Evolutionary conservation across 2,888 invertebrate species (phyloP).

Genomic region (Apotomis turbidana): DNA sequence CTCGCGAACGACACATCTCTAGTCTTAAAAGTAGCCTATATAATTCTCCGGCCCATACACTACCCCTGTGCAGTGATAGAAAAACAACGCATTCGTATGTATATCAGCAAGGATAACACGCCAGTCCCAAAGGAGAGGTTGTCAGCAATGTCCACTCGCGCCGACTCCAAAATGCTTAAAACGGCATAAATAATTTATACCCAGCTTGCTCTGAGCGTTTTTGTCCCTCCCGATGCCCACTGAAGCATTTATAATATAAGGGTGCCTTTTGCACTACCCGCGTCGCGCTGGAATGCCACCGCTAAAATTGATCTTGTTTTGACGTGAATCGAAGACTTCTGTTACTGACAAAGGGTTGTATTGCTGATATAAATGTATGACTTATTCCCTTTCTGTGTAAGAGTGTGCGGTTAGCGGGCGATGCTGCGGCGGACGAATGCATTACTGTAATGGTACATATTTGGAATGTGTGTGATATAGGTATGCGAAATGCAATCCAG

Average conservation of each 20-base stretch:
- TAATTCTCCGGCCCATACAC: too few relatives aligned
- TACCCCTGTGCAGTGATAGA: too few relatives aligned
- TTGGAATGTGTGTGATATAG: slow-evolving; percentile 10
- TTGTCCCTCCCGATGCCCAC: slow-evolving; percentile 81
- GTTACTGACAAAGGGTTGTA: slow-evolving; percentile 43
- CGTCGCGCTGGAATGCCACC: slow-evolving; percentile 79
- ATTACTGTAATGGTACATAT: slow-evolving; percentile 35
- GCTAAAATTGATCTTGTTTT: slow-evolving; percentile 83
- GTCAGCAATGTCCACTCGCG: slow-evolving; percentile 56
- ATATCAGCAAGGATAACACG: background rate
- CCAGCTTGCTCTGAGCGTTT: slow-evolving; percentile 74
- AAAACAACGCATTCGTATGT: too few relatives aligned
- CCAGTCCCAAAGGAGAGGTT: slow-evolving; percentile 48
- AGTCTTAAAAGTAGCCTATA: too few relatives aligned
- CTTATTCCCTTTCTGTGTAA: background rate
- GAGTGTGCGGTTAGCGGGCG: slow-evolving; percentile 27
- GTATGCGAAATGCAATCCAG: background rate
- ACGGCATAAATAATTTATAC: slow-evolving; percentile 84
- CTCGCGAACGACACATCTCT: too few relatives aligned
- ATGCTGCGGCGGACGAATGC: slow-evolving; percentile 27
- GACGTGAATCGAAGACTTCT: slow-evolving; percentile 74
- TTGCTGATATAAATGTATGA: slow-evolving; percentile 1
- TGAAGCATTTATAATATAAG: slow-evolving; percentile 84
- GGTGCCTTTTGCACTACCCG: slow-evolving; percentile 80
- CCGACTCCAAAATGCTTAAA: slow-evolving; percentile 82